Percentiles rank a stretch among this genome's conserved stretches.
These are phyloP conservation scores for Odocoileus virginianus DNA, from an alignment of 2,113 vertebrate genomes.

Conservation along the genomic window DNA sequence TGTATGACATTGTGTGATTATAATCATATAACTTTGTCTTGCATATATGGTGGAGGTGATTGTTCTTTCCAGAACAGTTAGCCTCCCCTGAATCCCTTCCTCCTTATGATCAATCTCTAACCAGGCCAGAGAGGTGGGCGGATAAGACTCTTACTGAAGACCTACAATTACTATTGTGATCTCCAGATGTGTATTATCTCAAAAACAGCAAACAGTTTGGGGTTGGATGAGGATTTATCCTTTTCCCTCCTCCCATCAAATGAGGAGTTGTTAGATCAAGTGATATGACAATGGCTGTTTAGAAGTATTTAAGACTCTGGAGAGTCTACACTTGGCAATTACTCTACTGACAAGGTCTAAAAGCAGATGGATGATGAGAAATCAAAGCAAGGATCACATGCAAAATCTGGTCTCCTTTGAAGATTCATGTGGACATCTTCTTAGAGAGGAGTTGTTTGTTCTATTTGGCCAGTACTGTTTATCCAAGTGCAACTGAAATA, in stretches of 20 bases:
- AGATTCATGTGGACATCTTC: neutral
- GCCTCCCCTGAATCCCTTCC: neutral
- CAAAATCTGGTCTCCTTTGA: neutral
- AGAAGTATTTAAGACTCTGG: neutral
- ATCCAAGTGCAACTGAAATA: neutral
- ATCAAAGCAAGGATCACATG: neutral
- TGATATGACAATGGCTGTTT: neutral
- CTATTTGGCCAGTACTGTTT: neutral
- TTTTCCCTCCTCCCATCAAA: neutral
- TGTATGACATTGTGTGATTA: neutral
- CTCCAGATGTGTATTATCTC: neutral
- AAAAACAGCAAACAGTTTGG: neutral
- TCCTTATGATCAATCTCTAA: neutral
- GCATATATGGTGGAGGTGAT: neutral
- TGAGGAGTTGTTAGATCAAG: neutral
- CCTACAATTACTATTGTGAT: neutral
- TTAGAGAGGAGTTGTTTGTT: neutral
- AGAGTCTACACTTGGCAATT: neutral
- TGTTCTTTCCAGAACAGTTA: neutral
- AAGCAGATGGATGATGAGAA: neutral
- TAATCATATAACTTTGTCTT: neutral
- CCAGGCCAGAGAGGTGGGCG: neutral
- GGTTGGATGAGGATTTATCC: neutral
- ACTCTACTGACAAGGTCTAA: neutral
- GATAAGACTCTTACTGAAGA: neutral